Evolutionary conservation across 2,797 vertebrate genomes (phyloP).

Genomic region (Pipistrellus pipistrellus): DNA sequence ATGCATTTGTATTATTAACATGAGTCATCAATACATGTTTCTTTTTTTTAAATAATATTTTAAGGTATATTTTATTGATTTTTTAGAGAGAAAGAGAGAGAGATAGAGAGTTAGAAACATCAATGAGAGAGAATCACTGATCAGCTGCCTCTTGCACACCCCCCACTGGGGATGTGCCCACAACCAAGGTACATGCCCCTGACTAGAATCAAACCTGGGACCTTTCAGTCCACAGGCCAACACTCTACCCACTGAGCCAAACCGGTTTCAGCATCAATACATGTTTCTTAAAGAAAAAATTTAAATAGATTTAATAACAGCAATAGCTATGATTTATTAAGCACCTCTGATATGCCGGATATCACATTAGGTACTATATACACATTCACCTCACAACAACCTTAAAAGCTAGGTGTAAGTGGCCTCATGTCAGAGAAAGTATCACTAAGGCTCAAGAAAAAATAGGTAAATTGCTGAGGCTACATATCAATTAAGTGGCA

Average conservation of each 20-base stretch:
- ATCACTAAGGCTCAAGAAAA: conserved; percentile 56
- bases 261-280: neutral
- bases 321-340: conserved; percentile 47
- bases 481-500: conserved; percentile 63
- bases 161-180: too few relatives aligned
- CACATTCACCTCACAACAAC: conserved; percentile 39
- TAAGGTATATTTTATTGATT: too few relatives aligned
- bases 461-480: neutral
- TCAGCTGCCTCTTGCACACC: too few relatives aligned
- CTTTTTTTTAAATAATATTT: neutral
- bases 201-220: too few relatives aligned
- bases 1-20: conserved; percentile 38
- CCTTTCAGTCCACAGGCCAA: too few relatives aligned
- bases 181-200: too few relatives aligned
- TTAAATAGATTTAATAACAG: conserved; percentile 49
- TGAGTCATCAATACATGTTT: conserved; percentile 15
- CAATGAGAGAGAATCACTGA: too few relatives aligned
- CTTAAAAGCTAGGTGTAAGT: conserved; percentile 18
- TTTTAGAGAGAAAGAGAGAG: too few relatives aligned
- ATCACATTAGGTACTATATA: neutral
- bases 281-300: conserved; percentile 61
- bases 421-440: conserved; percentile 16
- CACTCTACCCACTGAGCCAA: too few relatives aligned
- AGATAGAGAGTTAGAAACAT: too few relatives aligned
- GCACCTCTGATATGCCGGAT: neutral